A percentile compares a stretch with the other conserved stretches of the same genome.
Conservation (phyloP, 2,888 invertebrate genomes). For the Gortyna flavago region DNA sequence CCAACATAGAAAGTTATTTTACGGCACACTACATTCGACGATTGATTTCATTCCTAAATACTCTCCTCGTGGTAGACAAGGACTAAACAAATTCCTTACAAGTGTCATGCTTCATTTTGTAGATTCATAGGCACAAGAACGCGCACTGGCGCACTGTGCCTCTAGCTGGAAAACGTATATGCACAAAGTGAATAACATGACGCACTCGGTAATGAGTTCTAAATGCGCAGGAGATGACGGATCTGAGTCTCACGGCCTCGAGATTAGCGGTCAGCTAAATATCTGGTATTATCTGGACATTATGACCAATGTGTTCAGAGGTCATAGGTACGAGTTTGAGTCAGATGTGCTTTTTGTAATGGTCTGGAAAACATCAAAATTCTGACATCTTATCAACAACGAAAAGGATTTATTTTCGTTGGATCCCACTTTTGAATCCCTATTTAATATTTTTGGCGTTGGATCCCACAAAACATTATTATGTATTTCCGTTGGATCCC, state of each 20-base stretch:
- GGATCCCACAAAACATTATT: too few species aligned
- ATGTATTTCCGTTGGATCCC: too few species aligned
- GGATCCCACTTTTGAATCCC: too few species aligned
- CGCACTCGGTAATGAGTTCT: constrained; percentile 63
- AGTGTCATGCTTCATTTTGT: background rate
- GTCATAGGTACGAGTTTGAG: background rate
- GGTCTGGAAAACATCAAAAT: too few species aligned
- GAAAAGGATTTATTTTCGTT: too few species aligned
- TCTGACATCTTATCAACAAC: too few species aligned
- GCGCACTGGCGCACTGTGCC: background rate
- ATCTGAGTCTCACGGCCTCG: constrained; percentile 57
- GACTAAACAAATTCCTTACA: background rate
- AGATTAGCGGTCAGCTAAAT: constrained; percentile 60
- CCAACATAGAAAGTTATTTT: background rate
- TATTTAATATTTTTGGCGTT: too few species aligned
- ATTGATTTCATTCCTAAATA: background rate
- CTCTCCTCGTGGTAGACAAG: background rate
- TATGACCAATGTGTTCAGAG: constrained; percentile 29
- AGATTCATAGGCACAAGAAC: background rate
- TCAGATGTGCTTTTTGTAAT: background rate
- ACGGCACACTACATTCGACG: background rate
- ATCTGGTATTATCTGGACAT: constrained; percentile 37
- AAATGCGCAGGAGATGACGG: constrained; percentile 58
- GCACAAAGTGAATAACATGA: constrained; percentile 45
- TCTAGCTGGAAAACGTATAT: constrained; percentile 8